Percentiles rank a stretch among this genome's conserved stretches.
phyloP scores from a whole-genome alignment of 2,113 vertebrate species.

The Chamaetylas fuelleborni region DNA sequence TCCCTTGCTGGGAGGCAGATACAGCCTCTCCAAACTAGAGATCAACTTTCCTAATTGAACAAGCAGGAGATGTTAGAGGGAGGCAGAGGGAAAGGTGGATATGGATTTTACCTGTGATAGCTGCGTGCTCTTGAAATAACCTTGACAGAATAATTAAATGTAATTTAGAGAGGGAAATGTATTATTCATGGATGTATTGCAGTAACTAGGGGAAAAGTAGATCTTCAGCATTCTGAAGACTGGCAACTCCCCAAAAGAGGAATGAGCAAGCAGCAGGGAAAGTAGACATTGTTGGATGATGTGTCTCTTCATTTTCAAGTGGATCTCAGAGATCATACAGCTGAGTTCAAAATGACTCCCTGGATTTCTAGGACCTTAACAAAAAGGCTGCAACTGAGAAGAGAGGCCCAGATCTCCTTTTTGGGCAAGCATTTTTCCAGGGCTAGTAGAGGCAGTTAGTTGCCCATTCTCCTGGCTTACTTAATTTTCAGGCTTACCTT shows the following conservation, averaged over 20 bases:
- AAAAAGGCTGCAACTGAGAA: background rate
- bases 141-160: background rate
- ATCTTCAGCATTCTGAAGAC: background rate
- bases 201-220: background rate
- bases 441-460: background rate
- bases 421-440: background rate
- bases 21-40: background rate
- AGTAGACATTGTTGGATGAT: background rate
- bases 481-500: background rate
- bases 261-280: background rate
- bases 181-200: background rate
- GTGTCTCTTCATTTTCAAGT: background rate
- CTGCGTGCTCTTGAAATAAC: background rate
- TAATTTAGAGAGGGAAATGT: background rate
- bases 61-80: background rate
- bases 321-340: background rate
- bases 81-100: background rate
- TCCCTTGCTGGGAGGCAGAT: background rate
- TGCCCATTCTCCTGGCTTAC: background rate
- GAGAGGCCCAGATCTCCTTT: background rate
- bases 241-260: background rate
- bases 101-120: background rate
- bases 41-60: background rate
- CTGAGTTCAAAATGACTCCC: background rate
- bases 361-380: background rate